phyloP scores from a whole-genome alignment of 2,888 invertebrate species.

The Xanthorhoe spadicearia region DNA sequence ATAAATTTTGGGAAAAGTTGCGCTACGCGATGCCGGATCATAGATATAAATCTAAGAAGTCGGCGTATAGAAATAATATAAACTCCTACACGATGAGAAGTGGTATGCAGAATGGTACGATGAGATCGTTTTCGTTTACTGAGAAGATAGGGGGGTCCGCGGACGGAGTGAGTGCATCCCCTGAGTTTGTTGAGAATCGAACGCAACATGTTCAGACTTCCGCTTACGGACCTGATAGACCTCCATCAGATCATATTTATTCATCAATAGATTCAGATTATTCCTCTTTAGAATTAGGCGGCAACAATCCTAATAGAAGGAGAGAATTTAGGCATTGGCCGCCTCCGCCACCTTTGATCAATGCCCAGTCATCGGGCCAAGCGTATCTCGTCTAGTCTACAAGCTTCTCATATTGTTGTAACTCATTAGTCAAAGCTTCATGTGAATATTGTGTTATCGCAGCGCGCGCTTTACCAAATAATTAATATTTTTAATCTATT shows the following conservation, averaged over 20 bases:
- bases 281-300: conserved; percentile 90
- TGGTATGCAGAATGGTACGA: conserved; percentile 84
- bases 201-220: conserved; percentile 71
- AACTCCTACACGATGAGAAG: conserved; percentile 92
- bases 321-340: conserved; percentile 80
- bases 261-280: conserved; percentile 96
- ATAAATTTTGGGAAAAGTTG: conserved; percentile 96
- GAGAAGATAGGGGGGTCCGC: conserved; percentile 74
- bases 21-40: conserved; percentile 94
- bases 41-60: conserved; percentile 73
- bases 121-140: conserved; percentile 86
- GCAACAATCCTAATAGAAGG: conserved; percentile 73
- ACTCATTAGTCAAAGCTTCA: conserved; percentile 76
- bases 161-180: conserved; percentile 87
- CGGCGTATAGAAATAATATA: conserved; percentile 90
- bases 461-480: conserved; percentile 83
- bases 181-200: conserved; percentile 74
- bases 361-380: conserved; percentile 77
- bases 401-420: conserved; percentile 60
- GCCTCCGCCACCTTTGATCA: conserved; percentile 75
- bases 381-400: conserved; percentile 82
- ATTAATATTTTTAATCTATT: conserved; percentile 78
- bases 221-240: conserved; percentile 84
- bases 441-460: conserved; percentile 78
- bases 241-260: conserved; percentile 94